phyloP scores from a whole-genome alignment of 2,888 invertebrate genomes.

The Caenorhabditis macrosperma region DNA sequence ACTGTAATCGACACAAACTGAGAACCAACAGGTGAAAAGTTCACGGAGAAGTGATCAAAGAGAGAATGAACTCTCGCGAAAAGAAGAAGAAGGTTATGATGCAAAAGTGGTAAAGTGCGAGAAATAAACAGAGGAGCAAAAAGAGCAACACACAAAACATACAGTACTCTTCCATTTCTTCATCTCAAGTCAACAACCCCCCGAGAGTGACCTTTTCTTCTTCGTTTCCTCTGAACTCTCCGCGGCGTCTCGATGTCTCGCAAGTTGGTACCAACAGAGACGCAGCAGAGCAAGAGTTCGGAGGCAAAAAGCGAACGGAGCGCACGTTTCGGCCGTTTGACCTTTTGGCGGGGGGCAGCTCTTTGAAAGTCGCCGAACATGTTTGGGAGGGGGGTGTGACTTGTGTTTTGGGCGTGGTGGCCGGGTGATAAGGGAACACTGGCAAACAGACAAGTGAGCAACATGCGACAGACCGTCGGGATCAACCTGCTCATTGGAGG shows the following conservation, averaged over 20 bases:
- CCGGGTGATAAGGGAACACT: slow-evolving; percentile 24
- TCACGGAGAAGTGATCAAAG: too few species aligned
- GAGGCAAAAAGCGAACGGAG: slow-evolving; percentile 29
- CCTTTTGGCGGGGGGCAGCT: not conserved
- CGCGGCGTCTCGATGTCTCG: not conserved
- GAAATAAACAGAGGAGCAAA: slow-evolving; percentile 22
- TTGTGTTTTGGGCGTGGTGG: slow-evolving; percentile 9
- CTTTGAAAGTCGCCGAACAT: not conserved
- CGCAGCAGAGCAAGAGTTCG: slow-evolving; percentile 50
- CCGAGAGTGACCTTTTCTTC: slow-evolving; percentile 26
- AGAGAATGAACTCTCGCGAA: too few species aligned
- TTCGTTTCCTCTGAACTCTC: slow-evolving; percentile 3
- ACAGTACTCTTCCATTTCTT: slow-evolving; percentile 21
- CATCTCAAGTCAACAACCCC: slow-evolving; percentile 16
- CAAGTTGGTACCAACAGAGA: too few species aligned
- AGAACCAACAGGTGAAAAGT: too few species aligned
- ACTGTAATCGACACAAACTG: too few species aligned
- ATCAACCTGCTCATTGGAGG: not conserved
- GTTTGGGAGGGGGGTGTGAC: slow-evolving; percentile 3
- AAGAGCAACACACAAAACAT: slow-evolving; percentile 47
- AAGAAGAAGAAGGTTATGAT: not conserved
- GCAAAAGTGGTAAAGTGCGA: slow-evolving; percentile 3
- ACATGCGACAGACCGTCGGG: not conserved
- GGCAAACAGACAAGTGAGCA: slow-evolving; percentile 9
- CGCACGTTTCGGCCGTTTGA: slow-evolving; percentile 37